These are phyloP conservation scores for Nebria brevicollis DNA, from an alignment of 2,888 invertebrate genomes.

Conservation along the genomic window DNA sequence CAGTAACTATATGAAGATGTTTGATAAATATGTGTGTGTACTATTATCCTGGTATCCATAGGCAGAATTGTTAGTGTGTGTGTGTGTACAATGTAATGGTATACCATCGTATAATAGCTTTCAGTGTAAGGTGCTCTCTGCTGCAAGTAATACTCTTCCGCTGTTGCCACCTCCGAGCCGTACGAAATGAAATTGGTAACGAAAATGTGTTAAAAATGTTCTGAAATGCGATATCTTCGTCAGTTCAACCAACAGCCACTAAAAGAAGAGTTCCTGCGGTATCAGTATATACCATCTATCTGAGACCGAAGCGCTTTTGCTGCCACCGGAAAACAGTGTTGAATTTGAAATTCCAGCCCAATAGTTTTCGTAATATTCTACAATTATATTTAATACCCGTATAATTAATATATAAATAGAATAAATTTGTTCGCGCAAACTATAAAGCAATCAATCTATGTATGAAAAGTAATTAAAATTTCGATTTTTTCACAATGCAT, in stretches of 20 bases:
- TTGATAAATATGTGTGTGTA: no score
- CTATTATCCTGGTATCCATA: not conserved
- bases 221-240: slow-evolving; percentile 6
- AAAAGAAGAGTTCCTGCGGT: not conserved
- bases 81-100: slow-evolving; percentile 5
- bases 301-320: not conserved
- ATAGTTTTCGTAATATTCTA: not conserved
- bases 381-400: not conserved
- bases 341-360: not conserved
- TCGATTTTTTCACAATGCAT: no score
- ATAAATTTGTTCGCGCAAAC: not conserved
- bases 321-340: not conserved
- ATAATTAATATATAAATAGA: no score
- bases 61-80: not conserved
- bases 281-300: not conserved
- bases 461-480: no score
- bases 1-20: no score
- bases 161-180: not conserved
- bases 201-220: slow-evolving; percentile 12
- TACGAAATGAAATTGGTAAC: slow-evolving; percentile 4
- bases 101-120: slow-evolving; percentile 8
- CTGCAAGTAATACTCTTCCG: not conserved
- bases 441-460: not conserved
- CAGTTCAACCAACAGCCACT: not conserved
- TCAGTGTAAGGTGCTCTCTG: not conserved